Conservation (phyloP, 2,113 vertebrate genomes). For the Lophura nycthemera region DNA sequence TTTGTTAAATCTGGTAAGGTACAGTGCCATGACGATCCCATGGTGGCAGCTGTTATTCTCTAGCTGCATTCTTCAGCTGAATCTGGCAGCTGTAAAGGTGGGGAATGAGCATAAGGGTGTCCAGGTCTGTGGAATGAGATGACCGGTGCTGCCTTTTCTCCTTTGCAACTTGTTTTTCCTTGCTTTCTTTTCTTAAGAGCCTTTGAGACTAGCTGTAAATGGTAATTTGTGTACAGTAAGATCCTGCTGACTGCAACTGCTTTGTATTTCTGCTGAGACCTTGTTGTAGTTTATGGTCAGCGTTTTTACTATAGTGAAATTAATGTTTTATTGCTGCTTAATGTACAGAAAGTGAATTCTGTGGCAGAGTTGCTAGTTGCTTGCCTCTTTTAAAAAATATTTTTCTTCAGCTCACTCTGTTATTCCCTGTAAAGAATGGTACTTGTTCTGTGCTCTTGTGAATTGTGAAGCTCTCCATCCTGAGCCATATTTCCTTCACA, state of each 20-base stretch:
- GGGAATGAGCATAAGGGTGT: not conserved
- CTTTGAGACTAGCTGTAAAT: not conserved
- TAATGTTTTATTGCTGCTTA: slow-evolving; percentile 49
- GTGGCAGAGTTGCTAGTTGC: slow-evolving; percentile 10
- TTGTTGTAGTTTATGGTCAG: slow-evolving; percentile 36
- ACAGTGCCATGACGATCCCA: not conserved
- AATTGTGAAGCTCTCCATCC: slow-evolving; percentile 8
- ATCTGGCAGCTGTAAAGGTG: rapidly evolving
- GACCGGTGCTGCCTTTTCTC: not conserved
- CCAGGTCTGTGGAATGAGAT: not conserved
- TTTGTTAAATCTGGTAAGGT: not conserved
- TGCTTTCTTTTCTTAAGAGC: not conserved
- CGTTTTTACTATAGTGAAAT: slow-evolving; percentile 39
- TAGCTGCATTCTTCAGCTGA: not conserved
- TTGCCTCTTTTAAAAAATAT: not conserved
- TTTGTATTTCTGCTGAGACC: slow-evolving; percentile 37
- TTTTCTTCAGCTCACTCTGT: not conserved
- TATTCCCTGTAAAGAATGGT: not conserved
- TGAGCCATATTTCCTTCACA: slow-evolving; percentile 47
- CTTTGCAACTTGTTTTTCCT: not conserved
- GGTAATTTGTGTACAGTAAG: not conserved
- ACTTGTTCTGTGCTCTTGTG: slow-evolving; percentile 9
- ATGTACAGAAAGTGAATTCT: slow-evolving; percentile 34
- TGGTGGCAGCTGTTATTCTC: rapidly evolving
- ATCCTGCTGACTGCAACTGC: slow-evolving; percentile 27